Conservation (phyloP, 2,797 vertebrate genomes). For the Sebastes diaconus region DNA sequence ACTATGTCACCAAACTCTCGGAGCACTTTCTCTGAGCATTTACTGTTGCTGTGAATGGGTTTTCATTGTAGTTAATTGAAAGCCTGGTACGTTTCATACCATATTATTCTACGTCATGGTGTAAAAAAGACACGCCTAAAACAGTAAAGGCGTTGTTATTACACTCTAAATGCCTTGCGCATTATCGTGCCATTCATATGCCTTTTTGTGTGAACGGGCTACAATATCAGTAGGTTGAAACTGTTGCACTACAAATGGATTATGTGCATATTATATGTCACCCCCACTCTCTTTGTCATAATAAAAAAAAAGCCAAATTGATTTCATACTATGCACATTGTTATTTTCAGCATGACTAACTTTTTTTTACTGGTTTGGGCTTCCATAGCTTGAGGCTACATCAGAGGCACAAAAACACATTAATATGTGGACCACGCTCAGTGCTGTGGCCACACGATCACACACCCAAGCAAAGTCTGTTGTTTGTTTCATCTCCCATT, state of each 20-base stretch:
- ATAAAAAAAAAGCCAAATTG: not conserved
- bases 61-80: too few species aligned
- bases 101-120: too few species aligned
- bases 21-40: too few species aligned
- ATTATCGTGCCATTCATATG: too few species aligned
- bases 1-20: too few species aligned
- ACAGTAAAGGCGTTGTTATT: too few species aligned
- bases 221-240: not conserved
- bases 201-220: too few species aligned
- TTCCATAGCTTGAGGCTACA: not conserved
- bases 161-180: too few species aligned
- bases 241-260: not conserved
- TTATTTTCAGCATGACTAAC: not conserved
- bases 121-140: too few species aligned
- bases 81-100: too few species aligned
- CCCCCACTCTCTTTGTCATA: not conserved
- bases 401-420: constrained; percentile 1
- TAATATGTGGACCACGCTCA: not conserved
- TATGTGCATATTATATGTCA: not conserved
- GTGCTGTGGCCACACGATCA: not conserved
- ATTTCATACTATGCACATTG: not conserved
- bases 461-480: constrained; percentile 1
- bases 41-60: too few species aligned
- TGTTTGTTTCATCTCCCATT: constrained; percentile 38
- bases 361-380: not conserved